These are phyloP conservation scores for Sebastes ruberrimus DNA, from an alignment of 2,797 vertebrate genomes.

Conservation along the genomic window DNA sequence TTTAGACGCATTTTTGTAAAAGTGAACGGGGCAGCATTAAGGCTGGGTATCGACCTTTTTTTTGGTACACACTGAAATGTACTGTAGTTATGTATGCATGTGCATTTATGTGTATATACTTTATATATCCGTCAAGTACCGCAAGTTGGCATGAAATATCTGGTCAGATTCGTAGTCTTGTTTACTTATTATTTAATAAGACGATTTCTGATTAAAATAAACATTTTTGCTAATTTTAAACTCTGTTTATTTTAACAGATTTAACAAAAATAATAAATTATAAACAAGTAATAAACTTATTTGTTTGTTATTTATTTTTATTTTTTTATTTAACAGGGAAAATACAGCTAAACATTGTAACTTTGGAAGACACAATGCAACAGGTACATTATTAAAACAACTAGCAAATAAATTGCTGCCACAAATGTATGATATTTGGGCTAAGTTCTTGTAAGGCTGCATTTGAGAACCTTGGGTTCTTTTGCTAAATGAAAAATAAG, in stretches of 20 bases:
- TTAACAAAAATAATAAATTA: background rate
- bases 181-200: too few relatives aligned
- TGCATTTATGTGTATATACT: too few relatives aligned
- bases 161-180: rapidly evolving
- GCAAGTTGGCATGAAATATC: rapidly evolving
- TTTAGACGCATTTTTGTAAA: too few relatives aligned
- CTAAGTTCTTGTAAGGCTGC: too few relatives aligned
- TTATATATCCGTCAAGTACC: too few relatives aligned
- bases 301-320: background rate
- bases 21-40: background rate
- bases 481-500: too few relatives aligned
- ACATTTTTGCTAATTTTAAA: background rate
- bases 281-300: background rate
- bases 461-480: background rate
- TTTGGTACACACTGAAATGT: background rate
- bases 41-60: too few relatives aligned
- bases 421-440: too few relatives aligned
- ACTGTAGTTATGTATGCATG: too few relatives aligned
- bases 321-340: background rate
- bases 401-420: background rate
- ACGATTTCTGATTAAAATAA: rapidly evolving
- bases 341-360: background rate
- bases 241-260: too few relatives aligned
- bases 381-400: background rate
- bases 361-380: too few relatives aligned